These are phyloP conservation scores for Tetropium fuscum DNA, from an alignment of 2,888 invertebrate genomes.

Conservation along the genomic window DNA sequence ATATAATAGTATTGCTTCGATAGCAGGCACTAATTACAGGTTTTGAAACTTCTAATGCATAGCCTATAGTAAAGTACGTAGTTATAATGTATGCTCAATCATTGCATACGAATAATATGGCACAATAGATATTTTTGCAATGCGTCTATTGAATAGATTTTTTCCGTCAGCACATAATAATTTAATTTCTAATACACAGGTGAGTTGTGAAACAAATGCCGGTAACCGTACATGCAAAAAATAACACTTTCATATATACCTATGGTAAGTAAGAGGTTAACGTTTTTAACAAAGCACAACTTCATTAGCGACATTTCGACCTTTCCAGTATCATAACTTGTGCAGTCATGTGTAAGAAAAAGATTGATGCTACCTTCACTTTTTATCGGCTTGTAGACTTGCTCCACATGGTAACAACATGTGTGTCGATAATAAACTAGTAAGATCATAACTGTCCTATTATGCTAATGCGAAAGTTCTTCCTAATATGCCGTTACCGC, in stretches of 20 bases:
- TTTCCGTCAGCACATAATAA: slow-evolving; percentile 19
- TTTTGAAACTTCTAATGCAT: no score
- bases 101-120: slow-evolving; percentile 37
- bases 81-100: no score
- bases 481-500: slow-evolving; percentile 1
- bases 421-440: slow-evolving; percentile 15
- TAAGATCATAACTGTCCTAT: slow-evolving; percentile 5
- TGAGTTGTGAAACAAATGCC: slow-evolving; percentile 8
- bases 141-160: slow-evolving; percentile 34
- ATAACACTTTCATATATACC: neutral
- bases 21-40: no score
- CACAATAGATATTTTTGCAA: slow-evolving; percentile 34
- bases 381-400: neutral
- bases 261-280: slow-evolving; percentile 8
- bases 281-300: neutral
- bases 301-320: slow-evolving; percentile 16
- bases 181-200: slow-evolving; percentile 10
- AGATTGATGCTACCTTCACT: slow-evolving; percentile 24
- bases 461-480: slow-evolving; percentile 16
- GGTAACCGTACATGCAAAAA: slow-evolving; percentile 9
- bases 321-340: slow-evolving; percentile 17
- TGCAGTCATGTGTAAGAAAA: slow-evolving; percentile 2
- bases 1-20: no score
- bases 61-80: no score
- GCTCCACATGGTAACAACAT: slow-evolving; percentile 13